Evolutionary conservation across 1,140 invertebrate genomes (phyloP).

Genomic region (Akabosia matsudoensis): DNA sequence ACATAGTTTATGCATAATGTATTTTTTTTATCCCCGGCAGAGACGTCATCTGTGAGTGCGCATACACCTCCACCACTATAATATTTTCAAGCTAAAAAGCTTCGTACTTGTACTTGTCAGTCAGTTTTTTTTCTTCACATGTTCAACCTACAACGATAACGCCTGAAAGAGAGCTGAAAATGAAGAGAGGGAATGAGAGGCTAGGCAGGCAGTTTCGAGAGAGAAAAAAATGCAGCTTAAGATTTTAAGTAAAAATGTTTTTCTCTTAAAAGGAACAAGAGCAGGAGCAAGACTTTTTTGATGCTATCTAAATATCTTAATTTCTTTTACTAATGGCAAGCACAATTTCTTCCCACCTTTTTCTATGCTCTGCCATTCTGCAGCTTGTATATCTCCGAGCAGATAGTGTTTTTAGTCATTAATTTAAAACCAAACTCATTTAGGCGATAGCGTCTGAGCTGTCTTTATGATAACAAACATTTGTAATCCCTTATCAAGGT

Average conservation of each 20-base stretch:
- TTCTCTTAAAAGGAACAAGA: too few species aligned
- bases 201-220: not conserved
- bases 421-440: too few species aligned
- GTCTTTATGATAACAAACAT: too few species aligned
- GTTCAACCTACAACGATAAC: not conserved
- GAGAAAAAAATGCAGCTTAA: not conserved
- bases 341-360: not conserved
- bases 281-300: not conserved
- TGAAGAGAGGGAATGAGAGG: not conserved
- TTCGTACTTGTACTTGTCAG: not conserved
- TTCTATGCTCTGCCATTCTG: not conserved
- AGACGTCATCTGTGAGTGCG: not conserved
- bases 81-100: not conserved
- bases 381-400: too few species aligned
- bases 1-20: not conserved
- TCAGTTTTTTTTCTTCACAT: not conserved
- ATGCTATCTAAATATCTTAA: constrained; percentile 3
- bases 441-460: too few species aligned
- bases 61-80: not conserved
- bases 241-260: not conserved
- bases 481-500: too few species aligned
- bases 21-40: not conserved
- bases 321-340: not conserved
- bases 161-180: not conserved
- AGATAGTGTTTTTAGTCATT: too few species aligned